These are phyloP conservation scores for Phortica magna DNA, from an alignment of 2,888 invertebrate genomes.

Conservation along the genomic window DNA sequence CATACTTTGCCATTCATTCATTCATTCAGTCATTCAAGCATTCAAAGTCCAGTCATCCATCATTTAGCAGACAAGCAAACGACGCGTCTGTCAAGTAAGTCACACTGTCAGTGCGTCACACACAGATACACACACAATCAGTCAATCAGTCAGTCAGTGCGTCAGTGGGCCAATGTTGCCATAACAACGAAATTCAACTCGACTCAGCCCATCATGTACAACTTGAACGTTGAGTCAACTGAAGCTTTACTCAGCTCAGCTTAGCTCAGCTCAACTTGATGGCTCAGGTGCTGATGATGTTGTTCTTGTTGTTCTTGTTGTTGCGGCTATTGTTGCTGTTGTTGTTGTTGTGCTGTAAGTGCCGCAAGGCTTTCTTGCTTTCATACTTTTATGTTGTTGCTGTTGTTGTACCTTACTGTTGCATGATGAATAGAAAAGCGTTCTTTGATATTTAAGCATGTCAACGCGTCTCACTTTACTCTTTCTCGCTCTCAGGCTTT, in stretches of 20 bases:
- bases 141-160: background rate
- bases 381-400: background rate
- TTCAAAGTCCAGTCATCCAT: conserved; percentile 14
- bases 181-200: background rate
- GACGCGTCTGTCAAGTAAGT: too few species aligned
- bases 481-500: too few species aligned
- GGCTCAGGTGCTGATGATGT: background rate
- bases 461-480: conserved; percentile 50
- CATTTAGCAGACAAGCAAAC: conserved; percentile 6
- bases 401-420: background rate
- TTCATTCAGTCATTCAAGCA: conserved; percentile 6
- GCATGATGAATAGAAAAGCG: conserved; percentile 59
- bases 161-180: background rate
- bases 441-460: conserved; percentile 70
- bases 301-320: background rate
- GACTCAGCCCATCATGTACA: background rate
- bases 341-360: background rate
- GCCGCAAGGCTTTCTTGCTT: conserved; percentile 16
- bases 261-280: background rate
- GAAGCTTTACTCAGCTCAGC: background rate
- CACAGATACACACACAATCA: too few species aligned
- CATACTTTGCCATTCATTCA: background rate
- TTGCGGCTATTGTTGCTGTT: background rate
- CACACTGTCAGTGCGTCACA: too few species aligned
- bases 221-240: background rate